Percentiles rank a stretch among this genome's conserved stretches.
Conservation (phyloP, 2,888 invertebrate species). For the Didymodactylos carnosus region DNA sequence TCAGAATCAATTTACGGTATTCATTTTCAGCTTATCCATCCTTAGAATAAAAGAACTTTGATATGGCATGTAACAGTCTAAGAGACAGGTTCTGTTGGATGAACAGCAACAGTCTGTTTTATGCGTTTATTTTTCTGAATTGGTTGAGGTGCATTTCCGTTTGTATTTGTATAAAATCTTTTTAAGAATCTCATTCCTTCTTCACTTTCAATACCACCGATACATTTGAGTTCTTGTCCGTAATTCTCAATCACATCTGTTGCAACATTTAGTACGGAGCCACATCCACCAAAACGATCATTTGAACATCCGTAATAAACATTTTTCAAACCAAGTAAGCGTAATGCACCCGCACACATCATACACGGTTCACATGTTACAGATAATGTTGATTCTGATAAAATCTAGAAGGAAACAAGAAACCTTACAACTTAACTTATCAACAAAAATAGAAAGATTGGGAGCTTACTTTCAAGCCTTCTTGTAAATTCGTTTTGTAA, state of each 20-base stretch:
- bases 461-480: too few species aligned
- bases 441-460: too few species aligned
- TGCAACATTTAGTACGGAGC: slow-evolving; percentile 60
- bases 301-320: slow-evolving; percentile 69
- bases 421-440: too few species aligned
- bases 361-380: slow-evolving; percentile 97
- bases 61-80: too few species aligned
- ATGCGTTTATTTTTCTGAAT: not conserved
- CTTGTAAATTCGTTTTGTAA: too few species aligned
- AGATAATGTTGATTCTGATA: slow-evolving; percentile 26
- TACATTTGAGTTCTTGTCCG: not conserved
- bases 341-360: slow-evolving; percentile 59
- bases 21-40: too few species aligned
- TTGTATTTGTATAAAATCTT: slow-evolving; percentile 9
- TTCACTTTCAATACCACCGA: slow-evolving; percentile 2
- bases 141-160: slow-evolving; percentile 7
- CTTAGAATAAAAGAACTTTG: too few species aligned
- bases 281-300: slow-evolving; percentile 81
- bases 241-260: not conserved
- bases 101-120: too few species aligned
- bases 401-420: not conserved
- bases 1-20: too few species aligned
- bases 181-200: slow-evolving; percentile 5
- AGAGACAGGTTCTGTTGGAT: too few species aligned
- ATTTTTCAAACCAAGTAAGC: slow-evolving; percentile 39